phyloP scores from a whole-genome alignment of 1,140 invertebrate species.

The Chrysomallon squamiferum region DNA sequence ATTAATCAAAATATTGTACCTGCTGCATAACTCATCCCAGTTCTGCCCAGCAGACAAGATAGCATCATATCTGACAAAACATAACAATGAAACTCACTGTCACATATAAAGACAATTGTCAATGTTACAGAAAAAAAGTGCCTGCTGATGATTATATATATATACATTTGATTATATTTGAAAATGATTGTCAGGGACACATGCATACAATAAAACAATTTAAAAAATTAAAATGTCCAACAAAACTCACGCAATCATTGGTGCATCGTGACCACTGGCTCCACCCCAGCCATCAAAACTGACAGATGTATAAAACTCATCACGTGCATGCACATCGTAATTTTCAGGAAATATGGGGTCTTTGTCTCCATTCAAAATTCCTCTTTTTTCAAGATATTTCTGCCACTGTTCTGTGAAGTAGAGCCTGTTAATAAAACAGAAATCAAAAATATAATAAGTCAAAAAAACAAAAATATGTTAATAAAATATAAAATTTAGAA shows the following conservation, averaged over 20 bases:
- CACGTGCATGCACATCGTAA: constrained; percentile 51
- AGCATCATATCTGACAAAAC: constrained; percentile 53
- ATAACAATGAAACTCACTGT: too few species aligned
- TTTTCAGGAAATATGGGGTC: constrained; percentile 49
- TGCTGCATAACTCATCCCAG: constrained; percentile 56
- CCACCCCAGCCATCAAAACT: constrained; percentile 58
- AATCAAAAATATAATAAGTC: too few species aligned
- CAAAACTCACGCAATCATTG: constrained; percentile 60
- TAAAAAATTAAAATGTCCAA: too few species aligned
- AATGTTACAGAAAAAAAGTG: too few species aligned
- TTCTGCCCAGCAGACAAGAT: constrained; percentile 39
- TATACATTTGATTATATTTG: too few species aligned
- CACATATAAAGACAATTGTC: too few species aligned
- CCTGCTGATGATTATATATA: too few species aligned
- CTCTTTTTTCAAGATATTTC: constrained; percentile 46
- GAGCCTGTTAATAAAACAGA: constrained; percentile 35
- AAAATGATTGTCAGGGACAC: too few species aligned
- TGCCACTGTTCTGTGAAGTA: constrained; percentile 54
- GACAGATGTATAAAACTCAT: constrained; percentile 51
- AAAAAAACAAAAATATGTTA: too few species aligned
- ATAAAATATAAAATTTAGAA: too few species aligned
- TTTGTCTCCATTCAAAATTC: constrained; percentile 26
- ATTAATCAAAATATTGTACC: too few species aligned
- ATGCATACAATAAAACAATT: too few species aligned
- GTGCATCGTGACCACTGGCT: constrained; percentile 59